Conservation (phyloP, 1,140 invertebrate species). For the Sarcophaga bullata region DNA sequence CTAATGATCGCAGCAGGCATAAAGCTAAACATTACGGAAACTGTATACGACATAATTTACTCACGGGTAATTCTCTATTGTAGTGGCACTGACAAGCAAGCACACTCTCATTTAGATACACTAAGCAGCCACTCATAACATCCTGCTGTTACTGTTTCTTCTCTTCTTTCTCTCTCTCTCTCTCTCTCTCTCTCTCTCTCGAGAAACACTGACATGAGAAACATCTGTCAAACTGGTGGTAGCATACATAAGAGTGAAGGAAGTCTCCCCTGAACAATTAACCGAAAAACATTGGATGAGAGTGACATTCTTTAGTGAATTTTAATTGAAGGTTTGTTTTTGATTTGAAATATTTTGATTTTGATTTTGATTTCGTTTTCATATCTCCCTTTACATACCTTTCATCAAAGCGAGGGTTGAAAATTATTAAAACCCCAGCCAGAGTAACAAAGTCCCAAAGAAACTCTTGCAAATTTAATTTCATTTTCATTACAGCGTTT, state of each 20-base stretch:
- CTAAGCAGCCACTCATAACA: background rate
- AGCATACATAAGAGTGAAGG: background rate
- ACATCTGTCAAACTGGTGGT: conserved; percentile 18
- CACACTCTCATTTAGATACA: background rate
- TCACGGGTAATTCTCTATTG: background rate
- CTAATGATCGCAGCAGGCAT: background rate
- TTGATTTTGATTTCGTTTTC: too few relatives aligned
- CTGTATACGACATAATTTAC: conserved; percentile 27
- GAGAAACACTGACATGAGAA: background rate
- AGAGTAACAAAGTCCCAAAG: background rate
- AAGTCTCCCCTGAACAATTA: background rate
- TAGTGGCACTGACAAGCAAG: background rate
- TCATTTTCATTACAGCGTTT: conserved; percentile 6
- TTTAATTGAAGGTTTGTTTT: conserved; percentile 34
- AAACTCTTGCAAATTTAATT: background rate
- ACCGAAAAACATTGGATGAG: background rate
- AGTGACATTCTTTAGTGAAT: conserved; percentile 27
- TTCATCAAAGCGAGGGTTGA: background rate
- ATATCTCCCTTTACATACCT: background rate
- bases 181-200: too few relatives aligned
- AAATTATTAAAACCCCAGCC: background rate
- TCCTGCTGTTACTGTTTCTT: conserved; percentile 27
- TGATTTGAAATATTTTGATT: conserved; percentile 35
- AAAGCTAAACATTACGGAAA: conserved; percentile 28
- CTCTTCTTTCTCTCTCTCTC: too few relatives aligned